Percentiles rank a stretch among this genome's conserved stretches.
Conservation (phyloP, 2,113 vertebrate species). For the Eptatretus burgeri region DNA sequence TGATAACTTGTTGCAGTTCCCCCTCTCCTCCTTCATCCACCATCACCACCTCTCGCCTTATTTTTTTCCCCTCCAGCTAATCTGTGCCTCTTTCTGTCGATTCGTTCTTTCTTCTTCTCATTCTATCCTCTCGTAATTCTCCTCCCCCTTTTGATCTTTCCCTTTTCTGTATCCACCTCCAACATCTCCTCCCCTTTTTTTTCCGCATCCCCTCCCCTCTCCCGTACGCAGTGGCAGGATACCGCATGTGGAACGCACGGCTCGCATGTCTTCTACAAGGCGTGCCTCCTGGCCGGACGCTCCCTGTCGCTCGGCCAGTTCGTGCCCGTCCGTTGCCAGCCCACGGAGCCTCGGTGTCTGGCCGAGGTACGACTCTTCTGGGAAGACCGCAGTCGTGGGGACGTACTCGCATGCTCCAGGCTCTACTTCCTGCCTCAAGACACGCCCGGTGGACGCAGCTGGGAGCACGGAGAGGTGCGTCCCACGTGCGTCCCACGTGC, state of each 20-base stretch:
- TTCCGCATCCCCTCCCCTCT: not conserved
- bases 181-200: not conserved
- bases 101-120: too few species aligned
- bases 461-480: conserved; percentile 27
- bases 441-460: conserved; percentile 25
- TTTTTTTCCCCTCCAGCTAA: not conserved
- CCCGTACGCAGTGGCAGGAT: conserved; percentile 22
- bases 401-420: conserved; percentile 26
- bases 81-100: too few species aligned
- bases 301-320: conserved; percentile 25
- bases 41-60: not conserved
- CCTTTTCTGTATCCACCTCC: not conserved
- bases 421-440: conserved; percentile 34
- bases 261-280: conserved; percentile 31
- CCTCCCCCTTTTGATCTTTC: too few species aligned
- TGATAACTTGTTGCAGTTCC: not conserved
- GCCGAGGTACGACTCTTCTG: conserved; percentile 32
- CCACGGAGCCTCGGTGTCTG: conserved; percentile 24
- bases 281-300: conserved; percentile 19
- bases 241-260: conserved; percentile 28
- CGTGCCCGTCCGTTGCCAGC: conserved; percentile 26
- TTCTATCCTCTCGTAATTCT: too few species aligned
- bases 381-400: conserved; percentile 25
- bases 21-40: not conserved
- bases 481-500: too few species aligned